Evolutionary conservation across 2,113 vertebrate species (phyloP).

Genomic region (Morone chrysops): DNA sequence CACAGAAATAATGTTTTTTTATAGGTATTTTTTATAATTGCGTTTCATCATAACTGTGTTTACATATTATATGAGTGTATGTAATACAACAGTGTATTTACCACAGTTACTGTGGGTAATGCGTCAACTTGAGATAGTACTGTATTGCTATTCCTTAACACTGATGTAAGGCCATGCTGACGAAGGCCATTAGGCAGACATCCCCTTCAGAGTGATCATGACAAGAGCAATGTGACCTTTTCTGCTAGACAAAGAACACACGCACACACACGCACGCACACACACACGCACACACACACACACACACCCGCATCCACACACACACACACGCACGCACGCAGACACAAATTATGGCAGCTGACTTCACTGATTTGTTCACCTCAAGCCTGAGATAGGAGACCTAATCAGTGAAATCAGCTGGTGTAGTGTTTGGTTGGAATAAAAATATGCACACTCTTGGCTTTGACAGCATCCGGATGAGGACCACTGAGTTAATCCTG

Average conservation of each 20-base stretch:
- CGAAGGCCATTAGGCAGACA: conserved; percentile 35
- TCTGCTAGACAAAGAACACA: conserved; percentile 12
- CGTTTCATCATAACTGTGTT: conserved; percentile 3
- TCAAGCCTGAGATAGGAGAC: conserved; percentile 19
- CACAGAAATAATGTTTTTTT: background rate
- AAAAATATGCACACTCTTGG: conserved; percentile 17
- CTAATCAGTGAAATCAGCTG: conserved; percentile 56
- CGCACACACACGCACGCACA: background rate
- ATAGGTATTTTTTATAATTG: background rate
- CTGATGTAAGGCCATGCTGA: conserved; percentile 8
- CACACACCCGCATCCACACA: conserved; percentile 5
- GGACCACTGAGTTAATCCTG: conserved; percentile 9
- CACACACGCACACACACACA: background rate
- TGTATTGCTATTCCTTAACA: background rate
- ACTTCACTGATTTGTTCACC: conserved; percentile 44
- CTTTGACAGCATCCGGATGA: background rate
- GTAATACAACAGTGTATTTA: no score
- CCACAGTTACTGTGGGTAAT: background rate
- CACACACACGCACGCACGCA: background rate
- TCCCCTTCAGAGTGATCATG: conserved; percentile 41
- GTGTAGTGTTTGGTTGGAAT: conserved; percentile 26
- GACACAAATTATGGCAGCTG: background rate
- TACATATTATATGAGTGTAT: background rate
- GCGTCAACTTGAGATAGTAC: background rate
- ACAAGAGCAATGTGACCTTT: conserved; percentile 53